Conservation (phyloP, 2,888 invertebrate species). For the Sinodicranocentrus sp. region DNA sequence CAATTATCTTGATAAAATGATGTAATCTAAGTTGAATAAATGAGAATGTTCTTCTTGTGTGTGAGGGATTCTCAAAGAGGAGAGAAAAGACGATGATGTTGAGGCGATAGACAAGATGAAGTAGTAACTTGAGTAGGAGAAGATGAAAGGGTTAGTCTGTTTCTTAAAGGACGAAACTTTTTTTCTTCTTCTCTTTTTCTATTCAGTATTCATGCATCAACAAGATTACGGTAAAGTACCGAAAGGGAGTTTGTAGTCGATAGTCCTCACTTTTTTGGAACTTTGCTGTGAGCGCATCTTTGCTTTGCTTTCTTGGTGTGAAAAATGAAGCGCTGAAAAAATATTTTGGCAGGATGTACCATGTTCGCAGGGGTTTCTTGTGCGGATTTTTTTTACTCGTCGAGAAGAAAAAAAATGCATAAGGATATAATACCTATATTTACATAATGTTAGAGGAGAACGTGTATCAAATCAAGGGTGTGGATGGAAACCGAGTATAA, state of each 20-base stretch:
- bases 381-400: slow-evolving; percentile 16
- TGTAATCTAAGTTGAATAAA: slow-evolving; percentile 71
- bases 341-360: slow-evolving; percentile 75
- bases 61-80: slow-evolving; percentile 49
- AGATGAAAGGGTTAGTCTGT: slow-evolving; percentile 68
- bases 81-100: slow-evolving; percentile 43
- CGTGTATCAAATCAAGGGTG: no score
- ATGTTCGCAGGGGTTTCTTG: slow-evolving; percentile 8
- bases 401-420: slow-evolving; percentile 5
- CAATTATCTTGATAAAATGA: slow-evolving; percentile 75
- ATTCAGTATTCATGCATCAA: slow-evolving; percentile 51
- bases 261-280: slow-evolving; percentile 31
- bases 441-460: no score
- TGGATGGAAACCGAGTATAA: not conserved
- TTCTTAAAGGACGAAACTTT: slow-evolving; percentile 46
- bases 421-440: no score
- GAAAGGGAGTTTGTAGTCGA: slow-evolving; percentile 39
- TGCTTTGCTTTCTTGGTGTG: slow-evolving; percentile 67
- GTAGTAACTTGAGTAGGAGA: slow-evolving; percentile 48
- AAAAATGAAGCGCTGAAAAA: slow-evolving; percentile 76
- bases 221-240: slow-evolving; percentile 59
- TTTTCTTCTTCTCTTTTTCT: slow-evolving; percentile 16
- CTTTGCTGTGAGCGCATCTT: slow-evolving; percentile 1
- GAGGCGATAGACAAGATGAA: slow-evolving; percentile 54
- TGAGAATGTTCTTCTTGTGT: slow-evolving; percentile 62